These are phyloP conservation scores for Peromyscus maniculatus DNA, from an alignment of 2,113 vertebrate species.

Conservation along the genomic window DNA sequence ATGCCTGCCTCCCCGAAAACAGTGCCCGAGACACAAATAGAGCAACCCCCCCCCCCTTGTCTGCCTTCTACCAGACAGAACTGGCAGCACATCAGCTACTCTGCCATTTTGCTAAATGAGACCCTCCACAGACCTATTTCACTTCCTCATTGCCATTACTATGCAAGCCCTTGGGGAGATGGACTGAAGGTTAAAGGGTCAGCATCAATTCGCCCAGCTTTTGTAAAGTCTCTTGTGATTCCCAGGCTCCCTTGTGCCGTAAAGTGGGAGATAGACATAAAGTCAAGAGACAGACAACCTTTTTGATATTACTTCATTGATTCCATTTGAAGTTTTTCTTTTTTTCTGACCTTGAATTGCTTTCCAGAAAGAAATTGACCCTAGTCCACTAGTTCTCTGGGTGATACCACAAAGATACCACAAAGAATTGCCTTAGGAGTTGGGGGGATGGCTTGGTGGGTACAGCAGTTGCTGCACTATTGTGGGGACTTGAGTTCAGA, in stretches of 20 bases:
- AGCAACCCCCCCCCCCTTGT: not conserved
- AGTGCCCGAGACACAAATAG: not conserved
- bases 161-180: not conserved
- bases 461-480: too few species aligned
- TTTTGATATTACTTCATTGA: slow-evolving; percentile 9
- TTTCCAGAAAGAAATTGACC: slow-evolving; percentile 56
- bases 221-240: slow-evolving; percentile 29
- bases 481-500: not conserved
- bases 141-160: not conserved
- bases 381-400: not conserved
- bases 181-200: slow-evolving; percentile 25
- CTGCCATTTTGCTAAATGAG: slow-evolving; percentile 39
- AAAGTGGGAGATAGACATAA: not conserved
- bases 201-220: not conserved
- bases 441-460: not conserved
- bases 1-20: not conserved
- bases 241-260: slow-evolving; percentile 3
- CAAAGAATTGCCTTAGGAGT: not conserved
- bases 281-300: not conserved
- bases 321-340: not conserved
- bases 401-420: not conserved
- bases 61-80: not conserved
- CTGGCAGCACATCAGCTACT: not conserved
- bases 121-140: not conserved
- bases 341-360: slow-evolving; percentile 25